These are phyloP conservation scores for Xestia rhomboidea DNA, from an alignment of 2,888 invertebrate genomes.

Conservation along the genomic window DNA sequence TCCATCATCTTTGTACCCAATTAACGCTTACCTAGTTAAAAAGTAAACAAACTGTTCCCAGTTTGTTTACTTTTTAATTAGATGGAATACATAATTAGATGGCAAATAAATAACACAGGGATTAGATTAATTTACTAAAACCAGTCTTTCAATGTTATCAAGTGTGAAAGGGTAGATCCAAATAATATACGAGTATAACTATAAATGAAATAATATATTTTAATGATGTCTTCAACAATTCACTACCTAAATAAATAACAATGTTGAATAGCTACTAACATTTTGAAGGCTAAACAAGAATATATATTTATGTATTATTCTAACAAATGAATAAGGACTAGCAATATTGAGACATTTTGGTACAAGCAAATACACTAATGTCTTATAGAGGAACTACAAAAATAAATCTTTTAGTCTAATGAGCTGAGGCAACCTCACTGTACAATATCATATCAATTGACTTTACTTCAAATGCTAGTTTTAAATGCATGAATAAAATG, in stretches of 20 bases:
- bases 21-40: slow-evolving; percentile 84
- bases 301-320: slow-evolving; percentile 34
- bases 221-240: slow-evolving; percentile 66
- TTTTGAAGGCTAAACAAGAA: slow-evolving; percentile 52
- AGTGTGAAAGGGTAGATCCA: slow-evolving; percentile 39
- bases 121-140: slow-evolving; percentile 37
- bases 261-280: slow-evolving; percentile 57
- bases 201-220: slow-evolving; percentile 59
- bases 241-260: slow-evolving; percentile 68
- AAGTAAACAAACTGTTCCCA: slow-evolving; percentile 75
- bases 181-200: slow-evolving; percentile 41
- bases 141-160: neutral
- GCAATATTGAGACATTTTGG: slow-evolving; percentile 65
- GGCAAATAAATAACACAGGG: slow-evolving; percentile 48
- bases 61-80: too few species aligned
- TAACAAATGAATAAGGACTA: slow-evolving; percentile 67
- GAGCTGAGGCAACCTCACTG: slow-evolving; percentile 41
- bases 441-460: slow-evolving; percentile 51
- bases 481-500: slow-evolving; percentile 63
- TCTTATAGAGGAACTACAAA: slow-evolving; percentile 67
- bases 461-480: slow-evolving; percentile 51
- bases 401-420: slow-evolving; percentile 60
- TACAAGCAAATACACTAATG: slow-evolving; percentile 65
- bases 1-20: slow-evolving; percentile 89
- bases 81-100: slow-evolving; percentile 54